Conservation (phyloP, 2,888 invertebrate species). For the Bimastos eiseni region DNA sequence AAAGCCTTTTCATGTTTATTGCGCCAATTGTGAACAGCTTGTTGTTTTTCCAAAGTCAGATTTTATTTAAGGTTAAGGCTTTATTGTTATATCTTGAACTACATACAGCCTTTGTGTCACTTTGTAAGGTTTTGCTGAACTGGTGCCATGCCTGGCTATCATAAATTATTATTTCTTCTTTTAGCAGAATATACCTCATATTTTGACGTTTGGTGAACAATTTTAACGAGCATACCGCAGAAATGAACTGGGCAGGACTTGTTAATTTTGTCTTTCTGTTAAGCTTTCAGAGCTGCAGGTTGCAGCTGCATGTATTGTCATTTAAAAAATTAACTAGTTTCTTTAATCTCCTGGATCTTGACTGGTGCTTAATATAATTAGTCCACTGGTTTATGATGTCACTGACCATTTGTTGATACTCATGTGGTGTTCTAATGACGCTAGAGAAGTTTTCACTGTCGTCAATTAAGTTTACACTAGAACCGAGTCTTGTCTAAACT, state of each 20-base stretch:
- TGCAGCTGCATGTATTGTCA: not conserved
- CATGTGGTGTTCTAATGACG: not conserved
- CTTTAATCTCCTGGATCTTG: not conserved
- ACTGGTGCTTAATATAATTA: not conserved
- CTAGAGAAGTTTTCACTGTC: constrained; percentile 6
- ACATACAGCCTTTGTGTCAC: not conserved
- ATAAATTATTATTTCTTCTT: not conserved
- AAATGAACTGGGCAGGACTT: not conserved
- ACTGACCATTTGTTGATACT: not conserved
- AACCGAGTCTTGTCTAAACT: not conserved
- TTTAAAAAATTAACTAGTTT: not conserved
- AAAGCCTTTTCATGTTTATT: not conserved
- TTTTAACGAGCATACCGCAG: not conserved
- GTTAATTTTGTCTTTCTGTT: not conserved
- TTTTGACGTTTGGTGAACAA: not conserved
- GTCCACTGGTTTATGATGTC: not conserved
- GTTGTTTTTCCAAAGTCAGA: not conserved
- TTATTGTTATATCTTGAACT: not conserved
- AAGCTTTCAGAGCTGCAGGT: not conserved
- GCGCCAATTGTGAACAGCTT: not conserved
- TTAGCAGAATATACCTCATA: not conserved
- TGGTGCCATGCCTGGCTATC: not conserved
- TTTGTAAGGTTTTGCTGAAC: not conserved
- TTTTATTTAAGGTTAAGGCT: not conserved
- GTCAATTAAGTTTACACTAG: not conserved